Percentiles rank a stretch among this genome's conserved stretches.
Conservation (phyloP, 2,888 invertebrate species). For the Gisinianus flammeolus region DNA sequence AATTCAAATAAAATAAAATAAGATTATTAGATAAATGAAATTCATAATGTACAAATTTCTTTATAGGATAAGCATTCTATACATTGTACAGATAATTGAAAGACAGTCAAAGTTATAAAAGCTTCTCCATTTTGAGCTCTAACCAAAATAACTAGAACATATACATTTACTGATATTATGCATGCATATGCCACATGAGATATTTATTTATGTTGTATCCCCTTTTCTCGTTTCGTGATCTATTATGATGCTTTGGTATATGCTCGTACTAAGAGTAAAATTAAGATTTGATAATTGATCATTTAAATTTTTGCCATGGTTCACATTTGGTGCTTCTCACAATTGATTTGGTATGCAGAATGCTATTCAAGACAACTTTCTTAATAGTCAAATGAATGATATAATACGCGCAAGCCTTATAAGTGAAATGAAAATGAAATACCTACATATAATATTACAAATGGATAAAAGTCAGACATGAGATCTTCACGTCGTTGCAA, state of each 20-base stretch:
- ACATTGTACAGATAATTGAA: too few species aligned
- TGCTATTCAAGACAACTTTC: slow-evolving; percentile 31
- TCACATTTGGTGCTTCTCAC: neutral
- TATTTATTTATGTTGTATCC: too few species aligned
- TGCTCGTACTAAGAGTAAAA: too few species aligned
- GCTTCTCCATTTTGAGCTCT: too few species aligned
- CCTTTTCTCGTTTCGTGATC: too few species aligned
- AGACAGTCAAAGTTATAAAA: too few species aligned
- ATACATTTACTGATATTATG: too few species aligned
- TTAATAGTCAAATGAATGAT: slow-evolving; percentile 26
- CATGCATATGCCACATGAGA: too few species aligned
- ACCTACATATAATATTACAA: neutral
- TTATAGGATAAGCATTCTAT: neutral
- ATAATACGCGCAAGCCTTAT: slow-evolving; percentile 32
- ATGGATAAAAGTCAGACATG: neutral
- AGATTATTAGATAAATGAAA: neutral
- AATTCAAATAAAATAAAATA: slow-evolving; percentile 13
- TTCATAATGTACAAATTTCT: neutral
- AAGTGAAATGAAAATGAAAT: slow-evolving; percentile 11
- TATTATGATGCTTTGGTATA: too few species aligned
- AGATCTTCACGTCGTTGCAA: neutral
- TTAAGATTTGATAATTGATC: neutral
- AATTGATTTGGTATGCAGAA: slow-evolving; percentile 33
- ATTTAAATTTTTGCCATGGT: neutral
- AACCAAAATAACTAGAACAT: too few species aligned